Percentiles rank a stretch among this genome's conserved stretches.
Conservation (phyloP, 2,113 vertebrate species). For the Pogonocichla stellata region DNA sequence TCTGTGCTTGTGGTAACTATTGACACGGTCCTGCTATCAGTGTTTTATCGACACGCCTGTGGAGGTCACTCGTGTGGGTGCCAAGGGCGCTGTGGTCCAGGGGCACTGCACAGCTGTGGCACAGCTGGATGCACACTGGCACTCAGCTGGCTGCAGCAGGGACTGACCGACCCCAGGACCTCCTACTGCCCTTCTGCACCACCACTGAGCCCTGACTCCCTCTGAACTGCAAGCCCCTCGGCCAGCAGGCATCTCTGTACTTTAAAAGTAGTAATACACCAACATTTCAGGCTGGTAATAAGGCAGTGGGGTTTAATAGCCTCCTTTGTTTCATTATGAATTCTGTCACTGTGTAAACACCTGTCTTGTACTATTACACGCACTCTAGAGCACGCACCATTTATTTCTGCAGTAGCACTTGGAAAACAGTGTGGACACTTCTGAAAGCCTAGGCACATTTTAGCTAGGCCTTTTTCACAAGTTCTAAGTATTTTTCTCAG, state of each 20-base stretch:
- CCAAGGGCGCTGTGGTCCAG: not conserved
- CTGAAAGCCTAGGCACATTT: too few species aligned
- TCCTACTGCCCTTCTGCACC: rapidly evolving
- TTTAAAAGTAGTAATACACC: not conserved
- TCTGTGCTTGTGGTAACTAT: not conserved
- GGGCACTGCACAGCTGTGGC: not conserved
- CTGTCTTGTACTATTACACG: rapidly evolving
- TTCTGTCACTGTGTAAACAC: not conserved
- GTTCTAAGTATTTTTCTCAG: too few species aligned
- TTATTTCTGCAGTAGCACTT: not conserved
- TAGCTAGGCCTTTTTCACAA: too few species aligned
- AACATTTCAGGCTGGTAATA: not conserved
- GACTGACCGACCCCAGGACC: rapidly evolving
- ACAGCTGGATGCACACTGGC: too few species aligned
- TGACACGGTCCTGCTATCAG: not conserved
- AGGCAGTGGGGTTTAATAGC: not conserved
- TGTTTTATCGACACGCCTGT: not conserved
- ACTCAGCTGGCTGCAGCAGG: not conserved
- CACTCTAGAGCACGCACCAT: not conserved
- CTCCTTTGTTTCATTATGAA: not conserved
- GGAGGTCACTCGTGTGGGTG: not conserved
- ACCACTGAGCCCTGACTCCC: not conserved
- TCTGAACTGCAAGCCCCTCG: rapidly evolving
- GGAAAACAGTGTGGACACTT: too few species aligned
- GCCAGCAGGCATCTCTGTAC: not conserved